phyloP scores from a whole-genome alignment of 2,888 invertebrate genomes.

The Noctuana brunneofusca region DNA sequence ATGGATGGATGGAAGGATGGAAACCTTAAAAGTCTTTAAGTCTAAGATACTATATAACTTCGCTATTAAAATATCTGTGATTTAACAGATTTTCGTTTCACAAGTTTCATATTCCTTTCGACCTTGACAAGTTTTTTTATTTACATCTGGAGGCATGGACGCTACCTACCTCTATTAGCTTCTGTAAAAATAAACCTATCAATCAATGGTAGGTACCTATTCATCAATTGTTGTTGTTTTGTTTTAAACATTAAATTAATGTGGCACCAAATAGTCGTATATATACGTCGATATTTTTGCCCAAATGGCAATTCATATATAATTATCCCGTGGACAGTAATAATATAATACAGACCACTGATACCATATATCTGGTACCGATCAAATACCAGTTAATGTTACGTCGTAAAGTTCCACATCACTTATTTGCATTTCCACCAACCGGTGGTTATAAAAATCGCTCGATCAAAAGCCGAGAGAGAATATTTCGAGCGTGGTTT shows the following conservation, averaged over 20 bases:
- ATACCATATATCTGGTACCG: conserved; percentile 48
- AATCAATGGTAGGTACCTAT: background rate
- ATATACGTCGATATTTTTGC: background rate
- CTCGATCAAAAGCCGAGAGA: conserved; percentile 45
- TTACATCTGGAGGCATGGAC: too few relatives aligned
- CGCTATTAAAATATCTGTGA: too few relatives aligned
- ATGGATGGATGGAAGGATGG: too few relatives aligned
- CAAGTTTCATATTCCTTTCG: background rate
- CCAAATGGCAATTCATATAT: background rate
- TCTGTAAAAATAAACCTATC: background rate
- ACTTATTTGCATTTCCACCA: conserved; percentile 56
- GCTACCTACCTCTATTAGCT: background rate
- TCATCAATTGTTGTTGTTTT: background rate
- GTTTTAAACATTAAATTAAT: conserved; percentile 2
- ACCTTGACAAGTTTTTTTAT: too few relatives aligned
- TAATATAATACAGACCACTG: conserved; percentile 16
- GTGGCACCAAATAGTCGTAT: conserved; percentile 4
- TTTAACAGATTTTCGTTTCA: too few relatives aligned
- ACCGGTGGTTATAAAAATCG: conserved; percentile 67
- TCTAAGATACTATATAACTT: too few relatives aligned
- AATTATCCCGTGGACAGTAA: conserved; percentile 29
- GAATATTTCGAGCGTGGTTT: conserved; percentile 50
- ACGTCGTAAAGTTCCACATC: conserved; percentile 56
- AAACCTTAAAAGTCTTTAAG: too few relatives aligned
- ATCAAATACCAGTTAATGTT: conserved; percentile 65